Percentiles rank a stretch among this genome's conserved stretches.
These are phyloP conservation scores for Epinephelus malabaricus DNA, from an alignment of 2,797 vertebrate species.

Conservation along the genomic window DNA sequence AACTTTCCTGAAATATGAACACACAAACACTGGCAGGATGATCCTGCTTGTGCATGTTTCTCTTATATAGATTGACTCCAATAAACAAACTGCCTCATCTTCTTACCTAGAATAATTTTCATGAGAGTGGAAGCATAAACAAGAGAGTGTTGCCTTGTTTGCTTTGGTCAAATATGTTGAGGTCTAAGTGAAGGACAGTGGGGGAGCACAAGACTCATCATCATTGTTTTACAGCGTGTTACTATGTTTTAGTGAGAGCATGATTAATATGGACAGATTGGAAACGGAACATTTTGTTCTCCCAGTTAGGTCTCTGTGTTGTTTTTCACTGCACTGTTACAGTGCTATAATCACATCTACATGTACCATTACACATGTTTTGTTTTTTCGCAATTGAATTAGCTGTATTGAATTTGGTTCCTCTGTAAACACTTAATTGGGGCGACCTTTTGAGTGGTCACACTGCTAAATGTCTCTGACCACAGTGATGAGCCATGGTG, in stretches of 20 bases:
- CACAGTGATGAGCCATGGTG: conserved; percentile 65
- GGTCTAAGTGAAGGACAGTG: conserved; percentile 35
- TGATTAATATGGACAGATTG: conserved; percentile 72
- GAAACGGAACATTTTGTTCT: conserved; percentile 65
- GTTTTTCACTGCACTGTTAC: conserved; percentile 57
- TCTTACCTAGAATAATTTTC: conserved; percentile 62
- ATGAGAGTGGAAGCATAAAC: conserved; percentile 65
- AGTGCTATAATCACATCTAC: conserved; percentile 66
- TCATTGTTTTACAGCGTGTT: conserved; percentile 64
- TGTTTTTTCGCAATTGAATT: conserved; percentile 71
- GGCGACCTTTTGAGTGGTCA: conserved; percentile 67
- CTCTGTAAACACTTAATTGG: conserved; percentile 73
- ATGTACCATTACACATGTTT: conserved; percentile 73
- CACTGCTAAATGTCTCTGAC: conserved; percentile 62
- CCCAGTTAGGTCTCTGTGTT: conserved; percentile 42
- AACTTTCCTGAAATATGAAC: conserved; percentile 66
- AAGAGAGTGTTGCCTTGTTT: conserved; percentile 69
- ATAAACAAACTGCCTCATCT: conserved; percentile 74
- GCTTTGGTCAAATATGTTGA: conserved; percentile 64
- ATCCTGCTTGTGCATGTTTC: conserved; percentile 45
- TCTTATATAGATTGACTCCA: conserved; percentile 61
- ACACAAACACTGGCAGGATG: conserved; percentile 51
- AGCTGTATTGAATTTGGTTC: conserved; percentile 69
- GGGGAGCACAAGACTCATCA: conserved; percentile 47
- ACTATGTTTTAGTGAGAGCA: conserved; percentile 61